These are phyloP conservation scores for Geococcyx californianus DNA, from an alignment of 2,113 vertebrate species.

Conservation along the genomic window DNA sequence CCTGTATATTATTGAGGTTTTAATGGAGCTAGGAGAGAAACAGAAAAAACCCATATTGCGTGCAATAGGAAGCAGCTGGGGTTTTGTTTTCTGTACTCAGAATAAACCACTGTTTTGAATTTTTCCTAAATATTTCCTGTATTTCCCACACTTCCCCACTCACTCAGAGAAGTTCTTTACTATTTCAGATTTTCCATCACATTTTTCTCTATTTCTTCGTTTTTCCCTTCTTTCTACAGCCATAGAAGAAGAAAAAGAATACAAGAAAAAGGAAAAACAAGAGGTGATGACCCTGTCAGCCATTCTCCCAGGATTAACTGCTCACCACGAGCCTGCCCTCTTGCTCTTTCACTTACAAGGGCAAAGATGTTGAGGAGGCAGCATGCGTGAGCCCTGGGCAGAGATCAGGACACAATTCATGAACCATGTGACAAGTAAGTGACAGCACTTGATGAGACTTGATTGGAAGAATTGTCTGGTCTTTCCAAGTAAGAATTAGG, in stretches of 20 bases:
- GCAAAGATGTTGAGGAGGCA: neutral
- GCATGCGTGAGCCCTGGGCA: neutral
- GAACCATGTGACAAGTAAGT: neutral
- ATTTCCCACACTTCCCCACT: neutral
- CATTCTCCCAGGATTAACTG: neutral
- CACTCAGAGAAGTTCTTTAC: neutral
- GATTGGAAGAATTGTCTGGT: neutral
- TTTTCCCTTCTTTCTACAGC: rapidly evolving
- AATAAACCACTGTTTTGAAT: neutral
- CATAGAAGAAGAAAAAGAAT: neutral
- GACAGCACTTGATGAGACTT: neutral
- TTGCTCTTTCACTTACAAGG: neutral
- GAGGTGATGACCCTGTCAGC: rapidly evolving
- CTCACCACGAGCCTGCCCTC: neutral
- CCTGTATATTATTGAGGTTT: neutral
- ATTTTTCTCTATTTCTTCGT: neutral
- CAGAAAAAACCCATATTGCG: neutral
- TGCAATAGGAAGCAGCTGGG: neutral
- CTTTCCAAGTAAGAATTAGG: neutral
- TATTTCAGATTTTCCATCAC: neutral
- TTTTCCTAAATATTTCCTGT: neutral
- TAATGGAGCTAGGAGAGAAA: neutral
- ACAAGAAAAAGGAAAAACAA: neutral
- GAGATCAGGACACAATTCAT: neutral
- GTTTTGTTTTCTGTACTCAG: neutral